A percentile compares a stretch with the other conserved stretches of the same genome.
Conservation (phyloP, 1,140 invertebrate species). For the Dufourea novaeangliae region DNA sequence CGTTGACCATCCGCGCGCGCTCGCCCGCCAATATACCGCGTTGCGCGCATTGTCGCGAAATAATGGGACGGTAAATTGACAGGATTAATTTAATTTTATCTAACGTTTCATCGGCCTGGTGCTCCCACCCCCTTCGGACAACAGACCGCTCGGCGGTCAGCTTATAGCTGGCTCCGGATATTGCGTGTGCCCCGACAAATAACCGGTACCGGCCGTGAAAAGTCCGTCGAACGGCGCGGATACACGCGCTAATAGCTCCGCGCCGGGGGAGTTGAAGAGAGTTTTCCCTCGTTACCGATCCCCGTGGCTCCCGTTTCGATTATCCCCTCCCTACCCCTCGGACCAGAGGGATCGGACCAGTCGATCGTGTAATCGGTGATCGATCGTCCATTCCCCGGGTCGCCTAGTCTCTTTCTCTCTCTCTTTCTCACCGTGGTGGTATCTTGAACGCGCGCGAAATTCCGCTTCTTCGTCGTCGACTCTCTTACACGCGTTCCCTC, state of each 20-base stretch:
- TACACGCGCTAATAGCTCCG: conserved; percentile 5
- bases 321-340: no score
- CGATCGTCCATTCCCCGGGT: neutral
- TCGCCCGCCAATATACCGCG: conserved; percentile 2
- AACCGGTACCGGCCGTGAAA: conserved; percentile 20
- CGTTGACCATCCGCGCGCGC: neutral
- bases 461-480: neutral
- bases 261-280: neutral
- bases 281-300: neutral
- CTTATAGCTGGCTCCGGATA: no score
- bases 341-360: neutral
- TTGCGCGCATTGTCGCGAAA: conserved; percentile 23
- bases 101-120: conserved; percentile 11
- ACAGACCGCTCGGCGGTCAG: no score
- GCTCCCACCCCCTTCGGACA: neutral
- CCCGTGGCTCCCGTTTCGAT: neutral
- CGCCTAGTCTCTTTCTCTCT: neutral
- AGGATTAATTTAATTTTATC: conserved; percentile 40
- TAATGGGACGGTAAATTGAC: conserved; percentile 35
- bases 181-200: conserved; percentile 21
- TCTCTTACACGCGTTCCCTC: neutral
- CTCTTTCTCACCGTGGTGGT: neutral
- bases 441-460: neutral
- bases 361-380: conserved; percentile 2
- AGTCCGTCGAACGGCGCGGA: conserved; percentile 27